Evolutionary conservation across 2,888 invertebrate genomes (phyloP).

Genomic region (Meta bourneti): DNA sequence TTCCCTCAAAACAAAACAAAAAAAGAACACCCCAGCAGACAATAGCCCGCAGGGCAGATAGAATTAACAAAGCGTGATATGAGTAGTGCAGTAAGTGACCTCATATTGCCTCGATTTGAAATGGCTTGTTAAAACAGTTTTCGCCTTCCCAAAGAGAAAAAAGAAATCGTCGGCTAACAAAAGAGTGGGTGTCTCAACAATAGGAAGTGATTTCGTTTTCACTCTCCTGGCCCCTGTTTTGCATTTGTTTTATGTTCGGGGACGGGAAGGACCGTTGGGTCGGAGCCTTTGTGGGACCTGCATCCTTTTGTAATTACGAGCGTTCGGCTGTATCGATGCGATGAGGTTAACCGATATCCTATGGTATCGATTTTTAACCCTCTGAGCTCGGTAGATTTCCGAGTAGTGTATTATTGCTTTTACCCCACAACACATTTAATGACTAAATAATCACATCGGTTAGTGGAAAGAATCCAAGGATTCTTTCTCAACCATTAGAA

Average conservation of each 20-base stretch:
- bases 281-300: too few relatives aligned
- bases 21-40: not conserved
- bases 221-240: not conserved
- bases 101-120: not conserved
- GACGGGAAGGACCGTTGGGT: slow-evolving; percentile 15
- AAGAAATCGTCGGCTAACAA: not conserved
- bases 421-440: too few relatives aligned
- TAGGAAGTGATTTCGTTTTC: not conserved
- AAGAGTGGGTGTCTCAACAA: not conserved
- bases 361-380: too few relatives aligned
- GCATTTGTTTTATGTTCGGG: slow-evolving; percentile 15
- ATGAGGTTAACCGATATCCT: too few relatives aligned
- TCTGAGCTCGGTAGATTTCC: too few relatives aligned
- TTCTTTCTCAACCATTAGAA: too few relatives aligned
- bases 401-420: too few relatives aligned
- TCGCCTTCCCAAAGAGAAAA: not conserved
- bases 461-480: too few relatives aligned
- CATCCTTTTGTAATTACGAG: too few relatives aligned
- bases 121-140: slow-evolving; percentile 23
- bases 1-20: not conserved
- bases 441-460: too few relatives aligned
- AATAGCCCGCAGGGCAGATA: not conserved
- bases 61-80: not conserved
- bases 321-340: too few relatives aligned
- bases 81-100: not conserved